Percentiles rank a stretch among this genome's conserved stretches.
Conservation (phyloP, 1,140 invertebrate genomes). For the Zaprionus inermis region DNA sequence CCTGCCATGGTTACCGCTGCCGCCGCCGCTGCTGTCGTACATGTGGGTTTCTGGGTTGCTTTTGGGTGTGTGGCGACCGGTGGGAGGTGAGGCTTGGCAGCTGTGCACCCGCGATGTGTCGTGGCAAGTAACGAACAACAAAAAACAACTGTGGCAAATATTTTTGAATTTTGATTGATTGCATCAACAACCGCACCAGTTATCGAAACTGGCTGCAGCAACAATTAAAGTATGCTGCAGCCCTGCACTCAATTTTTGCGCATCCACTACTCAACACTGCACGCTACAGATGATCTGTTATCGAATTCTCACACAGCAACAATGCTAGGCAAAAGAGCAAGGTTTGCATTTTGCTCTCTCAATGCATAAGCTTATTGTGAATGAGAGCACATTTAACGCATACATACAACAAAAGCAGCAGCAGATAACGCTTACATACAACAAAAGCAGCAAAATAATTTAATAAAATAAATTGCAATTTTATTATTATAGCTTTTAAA, state of each 20-base stretch:
- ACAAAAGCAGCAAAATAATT: no score
- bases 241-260: background rate
- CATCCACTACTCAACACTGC: background rate
- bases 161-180: slow-evolving; percentile 26
- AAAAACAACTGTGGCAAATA: slow-evolving; percentile 19
- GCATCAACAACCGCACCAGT: background rate
- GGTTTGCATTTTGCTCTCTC: background rate
- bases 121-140: slow-evolving; percentile 1
- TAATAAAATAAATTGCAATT: no score
- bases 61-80: slow-evolving; percentile 25
- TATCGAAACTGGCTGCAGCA: background rate
- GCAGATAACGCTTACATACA: no score
- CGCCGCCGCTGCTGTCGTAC: slow-evolving; percentile 12
- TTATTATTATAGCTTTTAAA: no score
- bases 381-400: no score
- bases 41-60: slow-evolving; percentile 37
- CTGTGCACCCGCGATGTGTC: slow-evolving; percentile 39
- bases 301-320: background rate
- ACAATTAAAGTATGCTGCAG: background rate
- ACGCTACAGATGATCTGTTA: background rate
- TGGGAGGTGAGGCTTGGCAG: slow-evolving; percentile 40
- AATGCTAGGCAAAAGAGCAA: background rate
- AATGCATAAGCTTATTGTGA: background rate
- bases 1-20: slow-evolving; percentile 10
- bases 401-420: no score